These are phyloP conservation scores for Arctocebus calabarensis DNA, from an alignment of 2,797 vertebrate species.

Conservation along the genomic window DNA sequence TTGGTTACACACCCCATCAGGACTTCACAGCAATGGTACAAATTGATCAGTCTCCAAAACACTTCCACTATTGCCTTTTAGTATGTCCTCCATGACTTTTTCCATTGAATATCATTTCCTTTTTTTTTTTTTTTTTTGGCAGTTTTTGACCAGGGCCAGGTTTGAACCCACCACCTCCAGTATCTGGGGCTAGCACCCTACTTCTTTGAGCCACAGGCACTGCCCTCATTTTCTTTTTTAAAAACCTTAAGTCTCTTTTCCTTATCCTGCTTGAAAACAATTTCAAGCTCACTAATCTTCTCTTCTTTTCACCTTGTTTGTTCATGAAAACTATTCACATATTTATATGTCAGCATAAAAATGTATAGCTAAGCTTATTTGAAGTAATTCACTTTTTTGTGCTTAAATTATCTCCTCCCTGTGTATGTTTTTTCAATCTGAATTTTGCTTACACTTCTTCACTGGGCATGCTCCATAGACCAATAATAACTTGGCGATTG, in stretches of 20 bases:
- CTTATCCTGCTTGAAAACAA: constrained; percentile 6
- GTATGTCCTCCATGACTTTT: background rate
- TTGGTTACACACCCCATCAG: background rate
- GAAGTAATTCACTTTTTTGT: background rate
- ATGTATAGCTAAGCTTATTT: background rate
- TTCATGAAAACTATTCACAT: background rate
- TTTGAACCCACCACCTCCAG: too few relatives aligned
- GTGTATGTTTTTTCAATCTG: background rate
- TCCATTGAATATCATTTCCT: background rate
- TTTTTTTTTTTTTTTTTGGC: too few relatives aligned
- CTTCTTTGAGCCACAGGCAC: too few relatives aligned
- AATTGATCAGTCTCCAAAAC: background rate
- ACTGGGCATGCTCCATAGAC: background rate
- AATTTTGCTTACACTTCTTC: background rate
- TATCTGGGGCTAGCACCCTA: too few relatives aligned
- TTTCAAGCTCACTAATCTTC: background rate
- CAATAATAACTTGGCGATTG: background rate
- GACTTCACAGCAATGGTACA: too few relatives aligned
- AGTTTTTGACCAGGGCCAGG: too few relatives aligned
- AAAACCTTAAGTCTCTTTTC: background rate
- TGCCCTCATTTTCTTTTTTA: too few relatives aligned
- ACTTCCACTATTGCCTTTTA: background rate
- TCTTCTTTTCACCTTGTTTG: background rate
- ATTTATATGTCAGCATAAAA: background rate
- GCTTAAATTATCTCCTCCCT: background rate